A percentile compares a stretch with the other conserved stretches of the same genome.
These are phyloP conservation scores for Gorsachius magnificus DNA, from an alignment of 2,797 vertebrate genomes.

Conservation along the genomic window DNA sequence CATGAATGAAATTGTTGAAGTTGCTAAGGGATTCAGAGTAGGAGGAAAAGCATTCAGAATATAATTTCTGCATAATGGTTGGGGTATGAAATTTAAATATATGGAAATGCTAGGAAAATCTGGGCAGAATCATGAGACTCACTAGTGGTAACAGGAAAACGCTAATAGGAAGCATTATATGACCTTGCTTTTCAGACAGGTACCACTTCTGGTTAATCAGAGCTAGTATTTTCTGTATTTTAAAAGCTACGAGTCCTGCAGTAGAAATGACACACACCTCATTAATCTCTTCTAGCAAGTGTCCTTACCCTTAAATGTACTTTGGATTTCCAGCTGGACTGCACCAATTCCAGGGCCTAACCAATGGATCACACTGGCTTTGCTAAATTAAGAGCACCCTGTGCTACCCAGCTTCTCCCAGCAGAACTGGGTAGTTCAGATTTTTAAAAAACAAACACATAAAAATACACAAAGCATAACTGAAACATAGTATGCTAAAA, in stretches of 20 bases:
- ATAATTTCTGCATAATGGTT: neutral
- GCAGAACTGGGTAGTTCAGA: neutral
- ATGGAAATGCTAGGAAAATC: neutral
- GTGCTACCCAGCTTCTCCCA: neutral
- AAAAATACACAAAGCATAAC: neutral
- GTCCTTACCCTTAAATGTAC: neutral
- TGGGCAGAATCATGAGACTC: neutral
- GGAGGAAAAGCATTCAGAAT: neutral
- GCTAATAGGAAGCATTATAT: neutral
- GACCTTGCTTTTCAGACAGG: neutral
- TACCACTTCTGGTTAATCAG: neutral
- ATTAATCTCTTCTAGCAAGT: neutral
- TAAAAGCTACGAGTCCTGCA: neutral
- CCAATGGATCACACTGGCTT: neutral
- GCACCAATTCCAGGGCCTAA: neutral
- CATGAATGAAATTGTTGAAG: constrained; percentile 8
- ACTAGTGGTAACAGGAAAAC: neutral
- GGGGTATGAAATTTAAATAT: neutral
- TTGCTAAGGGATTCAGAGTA: neutral
- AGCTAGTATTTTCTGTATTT: neutral
- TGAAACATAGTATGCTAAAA: neutral
- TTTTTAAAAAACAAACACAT: neutral
- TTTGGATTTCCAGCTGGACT: neutral
- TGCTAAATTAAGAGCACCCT: neutral
- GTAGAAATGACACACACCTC: neutral